A percentile compares a stretch with the other conserved stretches of the same genome.
These are phyloP conservation scores for Melanotaenia duboulayi DNA, from an alignment of 2,113 vertebrate genomes.

Conservation along the genomic window DNA sequence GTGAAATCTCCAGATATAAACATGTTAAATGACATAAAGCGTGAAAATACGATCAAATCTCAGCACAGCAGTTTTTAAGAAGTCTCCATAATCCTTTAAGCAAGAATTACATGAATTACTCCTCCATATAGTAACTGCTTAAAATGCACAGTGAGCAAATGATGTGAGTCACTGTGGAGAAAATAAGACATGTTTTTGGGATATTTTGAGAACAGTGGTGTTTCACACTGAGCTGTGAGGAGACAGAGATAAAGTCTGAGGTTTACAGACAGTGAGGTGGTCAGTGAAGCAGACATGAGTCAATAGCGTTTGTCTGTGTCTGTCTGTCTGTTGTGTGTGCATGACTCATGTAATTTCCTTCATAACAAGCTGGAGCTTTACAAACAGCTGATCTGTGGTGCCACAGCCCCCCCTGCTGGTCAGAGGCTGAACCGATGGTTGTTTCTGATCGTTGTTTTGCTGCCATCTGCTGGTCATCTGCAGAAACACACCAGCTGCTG, in stretches of 20 bases:
- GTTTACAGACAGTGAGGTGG: constrained; percentile 53
- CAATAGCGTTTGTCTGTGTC: constrained; percentile 11
- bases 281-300: constrained; percentile 55
- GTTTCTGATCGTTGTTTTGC: rapidly evolving
- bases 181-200: neutral
- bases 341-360: constrained; percentile 44
- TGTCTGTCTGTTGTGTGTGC: constrained; percentile 11
- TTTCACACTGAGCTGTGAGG: neutral
- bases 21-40: no score
- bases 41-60: no score
- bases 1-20: no score
- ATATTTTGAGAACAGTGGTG: neutral
- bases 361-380: neutral
- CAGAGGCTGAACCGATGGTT: neutral
- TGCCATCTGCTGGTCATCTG: constrained; percentile 6
- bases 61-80: no score
- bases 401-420: constrained; percentile 42
- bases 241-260: constrained; percentile 21
- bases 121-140: neutral
- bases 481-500: no score
- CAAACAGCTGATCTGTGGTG: constrained; percentile 2
- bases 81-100: no score
- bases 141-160: constrained; percentile 21
- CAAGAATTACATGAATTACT: no score
- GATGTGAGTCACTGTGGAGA: constrained; percentile 8